A percentile compares a stretch with the other conserved stretches of the same genome.
Conservation (phyloP, 2,113 vertebrate genomes). For the Oreochromis tanganicae region DNA sequence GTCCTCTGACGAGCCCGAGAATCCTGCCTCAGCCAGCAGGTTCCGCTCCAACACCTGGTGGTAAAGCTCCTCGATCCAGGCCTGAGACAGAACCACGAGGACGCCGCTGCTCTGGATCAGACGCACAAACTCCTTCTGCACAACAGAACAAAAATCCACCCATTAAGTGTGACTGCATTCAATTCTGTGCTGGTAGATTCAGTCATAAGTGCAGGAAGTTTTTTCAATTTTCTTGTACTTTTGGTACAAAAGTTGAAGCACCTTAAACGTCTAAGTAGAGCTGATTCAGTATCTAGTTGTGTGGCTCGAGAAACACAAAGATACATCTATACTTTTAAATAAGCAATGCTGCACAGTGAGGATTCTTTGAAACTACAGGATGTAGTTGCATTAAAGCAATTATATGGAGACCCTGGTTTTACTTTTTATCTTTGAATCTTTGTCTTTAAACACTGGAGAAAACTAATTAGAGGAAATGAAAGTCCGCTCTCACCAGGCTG, state of each 20-base stretch:
- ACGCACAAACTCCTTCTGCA: slow-evolving; percentile 92
- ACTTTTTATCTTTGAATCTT: background rate
- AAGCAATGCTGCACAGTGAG: background rate
- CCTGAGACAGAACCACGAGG: slow-evolving; percentile 89
- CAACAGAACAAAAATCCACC: rapidly evolving
- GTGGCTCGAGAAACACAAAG: background rate
- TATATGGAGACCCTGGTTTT: background rate
- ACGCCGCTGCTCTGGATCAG: slow-evolving; percentile 89
- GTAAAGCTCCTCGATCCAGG: slow-evolving; percentile 94
- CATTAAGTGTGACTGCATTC: background rate
- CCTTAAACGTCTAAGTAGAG: background rate
- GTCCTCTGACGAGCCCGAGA: slow-evolving; percentile 84
- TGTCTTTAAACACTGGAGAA: background rate
- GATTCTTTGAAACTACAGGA: background rate
- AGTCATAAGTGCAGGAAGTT: background rate
- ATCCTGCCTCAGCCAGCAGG: slow-evolving; percentile 90
- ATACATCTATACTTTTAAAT: background rate
- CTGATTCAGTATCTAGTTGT: background rate
- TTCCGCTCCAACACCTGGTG: slow-evolving; percentile 89
- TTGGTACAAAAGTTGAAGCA: background rate
- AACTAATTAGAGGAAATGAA: background rate
- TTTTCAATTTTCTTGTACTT: rapidly evolving
- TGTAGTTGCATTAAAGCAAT: background rate
- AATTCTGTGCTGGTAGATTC: background rate
- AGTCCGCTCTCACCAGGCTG: slow-evolving; percentile 35